Evolutionary conservation across 2,797 vertebrate genomes (phyloP).

Genomic region (Thaleichthys pacificus): DNA sequence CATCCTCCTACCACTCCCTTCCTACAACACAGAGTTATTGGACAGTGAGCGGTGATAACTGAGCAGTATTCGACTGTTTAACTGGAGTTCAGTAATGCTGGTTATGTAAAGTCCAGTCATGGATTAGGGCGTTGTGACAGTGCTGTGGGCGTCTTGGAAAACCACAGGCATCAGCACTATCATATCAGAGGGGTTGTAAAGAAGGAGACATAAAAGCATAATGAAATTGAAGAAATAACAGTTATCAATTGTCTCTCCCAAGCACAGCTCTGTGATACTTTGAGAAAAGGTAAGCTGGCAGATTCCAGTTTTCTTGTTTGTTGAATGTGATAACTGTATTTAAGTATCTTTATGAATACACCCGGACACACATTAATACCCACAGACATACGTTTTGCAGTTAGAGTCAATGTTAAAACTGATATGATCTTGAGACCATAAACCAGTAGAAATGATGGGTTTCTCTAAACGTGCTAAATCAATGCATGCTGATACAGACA

Average conservation of each 20-base stretch:
- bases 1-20: neutral
- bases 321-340: neutral
- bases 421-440: no score
- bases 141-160: constrained; percentile 39
- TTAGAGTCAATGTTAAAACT: neutral
- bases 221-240: constrained; percentile 37
- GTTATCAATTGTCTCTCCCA: constrained; percentile 28
- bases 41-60: no score
- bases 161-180: constrained; percentile 62
- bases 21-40: no score
- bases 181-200: constrained; percentile 67
- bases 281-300: constrained; percentile 38
- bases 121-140: constrained; percentile 38
- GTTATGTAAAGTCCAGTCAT: constrained; percentile 55
- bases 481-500: neutral
- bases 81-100: constrained; percentile 11
- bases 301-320: neutral
- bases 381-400: no score
- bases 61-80: neutral
- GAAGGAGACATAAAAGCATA: constrained; percentile 47
- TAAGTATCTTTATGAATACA: neutral
- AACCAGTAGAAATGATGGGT: no score
- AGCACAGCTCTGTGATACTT: constrained; percentile 32
- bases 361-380: no score
- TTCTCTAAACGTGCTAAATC: no score